phyloP scores from a whole-genome alignment of 2,797 vertebrate genomes.

The Gallirallus australis region DNA sequence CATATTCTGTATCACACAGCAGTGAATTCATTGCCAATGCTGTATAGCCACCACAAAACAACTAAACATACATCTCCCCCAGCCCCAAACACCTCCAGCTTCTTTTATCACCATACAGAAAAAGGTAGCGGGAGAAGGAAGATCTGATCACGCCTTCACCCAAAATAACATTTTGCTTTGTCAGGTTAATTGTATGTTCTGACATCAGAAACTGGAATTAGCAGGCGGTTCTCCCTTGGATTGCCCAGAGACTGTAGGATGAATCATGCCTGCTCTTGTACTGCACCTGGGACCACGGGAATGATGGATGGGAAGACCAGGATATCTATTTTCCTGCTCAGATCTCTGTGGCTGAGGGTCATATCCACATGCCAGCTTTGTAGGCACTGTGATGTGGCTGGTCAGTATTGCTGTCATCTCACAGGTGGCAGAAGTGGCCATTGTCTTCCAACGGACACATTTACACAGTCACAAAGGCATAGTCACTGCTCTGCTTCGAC shows the following conservation, averaged over 20 bases:
- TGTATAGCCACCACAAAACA: background rate
- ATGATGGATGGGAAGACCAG: background rate
- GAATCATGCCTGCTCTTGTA: constrained; percentile 1
- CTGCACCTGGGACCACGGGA: background rate
- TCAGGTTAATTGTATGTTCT: background rate
- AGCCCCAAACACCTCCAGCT: background rate
- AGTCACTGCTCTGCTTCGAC: background rate
- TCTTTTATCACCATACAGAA: background rate
- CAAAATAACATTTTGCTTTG: constrained; percentile 37
- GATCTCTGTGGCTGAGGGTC: background rate
- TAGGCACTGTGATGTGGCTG: background rate
- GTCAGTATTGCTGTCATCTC: background rate
- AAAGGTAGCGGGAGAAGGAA: background rate
- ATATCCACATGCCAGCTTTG: background rate
- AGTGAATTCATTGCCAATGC: background rate
- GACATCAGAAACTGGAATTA: constrained; percentile 51
- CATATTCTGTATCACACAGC: background rate
- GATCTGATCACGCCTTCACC: background rate
- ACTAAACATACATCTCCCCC: background rate
- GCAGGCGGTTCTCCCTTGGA: constrained; percentile 10
- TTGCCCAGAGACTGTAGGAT: constrained; percentile 22
- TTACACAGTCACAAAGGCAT: background rate
- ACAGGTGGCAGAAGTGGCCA: background rate
- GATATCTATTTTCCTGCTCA: background rate
- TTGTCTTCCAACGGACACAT: background rate